Conservation (phyloP, 2,888 invertebrate species). For the Aspidiotus rigidus region DNA sequence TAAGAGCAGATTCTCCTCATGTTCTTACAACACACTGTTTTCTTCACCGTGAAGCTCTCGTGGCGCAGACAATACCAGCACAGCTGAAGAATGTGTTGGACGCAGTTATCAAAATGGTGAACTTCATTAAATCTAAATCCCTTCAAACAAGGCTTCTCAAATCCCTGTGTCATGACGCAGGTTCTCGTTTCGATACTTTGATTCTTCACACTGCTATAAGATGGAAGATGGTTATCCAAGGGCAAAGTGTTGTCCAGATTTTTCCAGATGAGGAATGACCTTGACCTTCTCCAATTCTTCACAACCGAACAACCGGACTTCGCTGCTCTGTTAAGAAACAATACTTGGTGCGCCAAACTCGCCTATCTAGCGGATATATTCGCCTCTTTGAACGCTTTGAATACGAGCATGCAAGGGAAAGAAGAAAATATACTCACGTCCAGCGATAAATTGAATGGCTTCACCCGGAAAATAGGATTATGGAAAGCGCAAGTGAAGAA, state of each 20-base stretch:
- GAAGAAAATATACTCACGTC: conserved; percentile 8
- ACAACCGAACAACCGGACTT: background rate
- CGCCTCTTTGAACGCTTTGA: conserved; percentile 5
- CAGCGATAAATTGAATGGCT: conserved; percentile 20
- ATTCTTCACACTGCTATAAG: conserved; percentile 17
- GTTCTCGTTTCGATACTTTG: conserved; percentile 15
- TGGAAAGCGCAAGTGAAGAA: conserved; percentile 18
- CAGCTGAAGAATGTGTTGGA: conserved; percentile 14
- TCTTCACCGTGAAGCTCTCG: background rate
- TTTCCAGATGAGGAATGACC: conserved; percentile 12
- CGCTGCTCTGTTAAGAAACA: background rate
- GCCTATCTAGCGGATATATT: conserved; percentile 17
- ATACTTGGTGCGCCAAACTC: conserved; percentile 10
- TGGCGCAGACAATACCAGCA: background rate
- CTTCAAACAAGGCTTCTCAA: conserved; percentile 20
- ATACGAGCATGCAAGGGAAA: conserved; percentile 20
- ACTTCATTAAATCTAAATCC: conserved; percentile 25
- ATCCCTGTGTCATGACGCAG: conserved; percentile 3
- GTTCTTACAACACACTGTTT: too few species aligned
- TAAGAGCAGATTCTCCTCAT: background rate
- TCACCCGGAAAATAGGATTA: conserved; percentile 19
- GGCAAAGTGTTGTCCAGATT: conserved; percentile 13
- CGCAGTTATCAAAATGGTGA: conserved; percentile 20
- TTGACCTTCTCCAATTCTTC: conserved; percentile 16
- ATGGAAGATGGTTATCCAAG: conserved; percentile 12